phyloP scores from a whole-genome alignment of 2,797 vertebrate species.

The Gobio occitaniae region DNA sequence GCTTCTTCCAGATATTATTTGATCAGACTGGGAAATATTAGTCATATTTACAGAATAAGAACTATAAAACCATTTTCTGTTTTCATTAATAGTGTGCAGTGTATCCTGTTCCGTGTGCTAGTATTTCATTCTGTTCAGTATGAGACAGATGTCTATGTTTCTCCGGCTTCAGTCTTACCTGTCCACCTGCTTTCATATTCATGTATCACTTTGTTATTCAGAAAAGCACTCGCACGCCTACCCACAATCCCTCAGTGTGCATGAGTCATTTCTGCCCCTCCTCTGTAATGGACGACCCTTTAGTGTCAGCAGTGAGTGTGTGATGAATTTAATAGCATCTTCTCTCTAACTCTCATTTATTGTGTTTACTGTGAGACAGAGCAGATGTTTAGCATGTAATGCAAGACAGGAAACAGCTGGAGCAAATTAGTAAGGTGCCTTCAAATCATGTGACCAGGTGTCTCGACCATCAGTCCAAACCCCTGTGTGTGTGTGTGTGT shows the following conservation, averaged over 20 bases:
- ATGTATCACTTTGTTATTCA: conserved; percentile 4
- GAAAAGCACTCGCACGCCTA: conserved; percentile 7
- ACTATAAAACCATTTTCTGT: neutral
- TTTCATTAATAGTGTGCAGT: neutral
- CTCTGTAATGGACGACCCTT: conserved; percentile 14
- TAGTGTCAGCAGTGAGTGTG: neutral
- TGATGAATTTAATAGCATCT: conserved; percentile 24
- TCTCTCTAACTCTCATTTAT: neutral
- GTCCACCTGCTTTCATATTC: conserved; percentile 9
- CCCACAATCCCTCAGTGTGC: conserved; percentile 12
- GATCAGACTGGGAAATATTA: neutral
- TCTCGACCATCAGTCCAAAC: neutral
- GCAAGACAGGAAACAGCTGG: conserved; percentile 33
- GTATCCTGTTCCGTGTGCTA: neutral
- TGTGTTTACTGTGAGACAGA: neutral
- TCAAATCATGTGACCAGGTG: conserved; percentile 5
- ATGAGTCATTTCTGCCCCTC: conserved; percentile 8
- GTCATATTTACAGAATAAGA: neutral
- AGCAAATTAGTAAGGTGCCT: conserved; percentile 10
- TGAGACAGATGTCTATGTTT: neutral
- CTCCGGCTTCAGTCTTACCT: neutral
- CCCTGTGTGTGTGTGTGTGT: neutral
- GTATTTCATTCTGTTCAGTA: neutral
- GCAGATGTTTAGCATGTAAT: conserved; percentile 31
- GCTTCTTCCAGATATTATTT: neutral